These are phyloP conservation scores for Odobenus rosmarus DNA, from an alignment of 2,113 vertebrate genomes.

Conservation along the genomic window DNA sequence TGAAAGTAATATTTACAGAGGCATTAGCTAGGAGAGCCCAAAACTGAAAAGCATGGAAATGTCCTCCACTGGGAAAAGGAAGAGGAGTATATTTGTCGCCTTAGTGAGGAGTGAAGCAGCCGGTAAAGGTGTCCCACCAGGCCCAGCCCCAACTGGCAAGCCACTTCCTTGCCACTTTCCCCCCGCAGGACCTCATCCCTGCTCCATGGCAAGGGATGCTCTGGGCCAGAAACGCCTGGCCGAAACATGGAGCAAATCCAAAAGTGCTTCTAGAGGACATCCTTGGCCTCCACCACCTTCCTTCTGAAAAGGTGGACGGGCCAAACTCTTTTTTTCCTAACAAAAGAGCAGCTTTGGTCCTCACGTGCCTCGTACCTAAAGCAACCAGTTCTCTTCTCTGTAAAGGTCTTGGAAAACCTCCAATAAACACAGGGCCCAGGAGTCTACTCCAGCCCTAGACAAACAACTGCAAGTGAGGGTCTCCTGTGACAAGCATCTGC, in stretches of 20 bases:
- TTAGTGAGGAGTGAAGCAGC: neutral
- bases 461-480: neutral
- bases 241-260: neutral
- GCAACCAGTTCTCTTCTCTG: neutral
- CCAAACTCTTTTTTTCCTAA: neutral
- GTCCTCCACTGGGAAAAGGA: neutral
- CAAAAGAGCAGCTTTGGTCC: neutral
- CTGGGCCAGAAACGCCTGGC: neutral
- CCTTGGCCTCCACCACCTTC: neutral
- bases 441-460: neutral
- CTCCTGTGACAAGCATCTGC: neutral
- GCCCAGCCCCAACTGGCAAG: neutral
- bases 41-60: neutral
- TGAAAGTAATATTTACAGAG: neutral
- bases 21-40: neutral
- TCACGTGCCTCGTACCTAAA: neutral
- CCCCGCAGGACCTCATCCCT: neutral
- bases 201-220: neutral
- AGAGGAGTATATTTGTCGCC: neutral
- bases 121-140: neutral
- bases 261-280: neutral
- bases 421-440: neutral
- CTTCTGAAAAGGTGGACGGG: neutral
- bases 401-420: slow-evolving; percentile 3
- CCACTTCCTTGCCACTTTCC: accelerated